Base-by-base conservation (phyloP, 2,888 invertebrate species). In the Rhagophthalmus giganteus region DNA sequence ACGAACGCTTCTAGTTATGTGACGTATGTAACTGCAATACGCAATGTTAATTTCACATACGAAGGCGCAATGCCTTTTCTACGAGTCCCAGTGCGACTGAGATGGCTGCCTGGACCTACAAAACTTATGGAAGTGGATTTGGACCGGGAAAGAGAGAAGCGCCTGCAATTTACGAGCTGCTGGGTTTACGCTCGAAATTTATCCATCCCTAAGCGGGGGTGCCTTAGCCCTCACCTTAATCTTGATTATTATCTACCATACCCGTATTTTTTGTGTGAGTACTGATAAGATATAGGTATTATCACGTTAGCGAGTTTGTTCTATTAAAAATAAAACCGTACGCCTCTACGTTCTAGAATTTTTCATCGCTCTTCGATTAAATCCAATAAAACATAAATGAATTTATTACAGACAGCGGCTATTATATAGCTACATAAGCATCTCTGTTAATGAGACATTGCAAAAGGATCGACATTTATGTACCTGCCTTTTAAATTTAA, bases 111-210 rank as follows among this genome's bases (percentile, higher is more conserved):
- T 40, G 52, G 54, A 55, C 58, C 62, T 60, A 60, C 60, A 61
- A 62, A 65, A 68, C 67, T 68, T 65, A 67, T 65, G 63, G 68
- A 66, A 67, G 61, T 65, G 69, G 69, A 69, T 69, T 69, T 68
- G 56, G 60, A 60, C 54, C 56, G 61, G 62, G 61, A 65, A 57
- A 52, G 61, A 59, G 60, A 60, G 59, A 60, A 59, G 61, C 62
- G 61, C 55, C 50, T 39, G 55, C 65, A 69, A 71, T 71, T 71
- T 70, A 71, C 68, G 71, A 70, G 65, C 68, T 65, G 64, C 65
- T 65, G 64, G 69, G 68, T 65, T 69, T 69, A 68, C 64, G 62
- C 58, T 63, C 60, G 56, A 65, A 69, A 70, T 70, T 70, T 69
- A 70, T 70, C 67, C 66, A 54, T 66, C 65, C 62, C 65, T 54